A percentile compares a stretch with the other conserved stretches of the same genome.
phyloP scores from a whole-genome alignment of 2,113 vertebrate genomes.

The Prietella phreatophila region DNA sequence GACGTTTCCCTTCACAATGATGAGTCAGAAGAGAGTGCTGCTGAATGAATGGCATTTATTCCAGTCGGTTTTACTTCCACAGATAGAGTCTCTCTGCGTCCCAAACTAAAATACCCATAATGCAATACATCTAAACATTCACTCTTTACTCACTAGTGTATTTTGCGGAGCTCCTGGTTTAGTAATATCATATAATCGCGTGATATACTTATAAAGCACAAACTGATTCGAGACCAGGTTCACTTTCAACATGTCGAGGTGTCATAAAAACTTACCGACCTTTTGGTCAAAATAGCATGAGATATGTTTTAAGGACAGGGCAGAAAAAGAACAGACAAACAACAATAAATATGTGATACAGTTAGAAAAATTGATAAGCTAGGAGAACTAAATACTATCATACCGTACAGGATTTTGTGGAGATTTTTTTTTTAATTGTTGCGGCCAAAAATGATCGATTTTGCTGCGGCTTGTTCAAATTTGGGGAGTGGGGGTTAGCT shows the following conservation, averaged over 20 bases:
- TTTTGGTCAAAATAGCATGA: no score
- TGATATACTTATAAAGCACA: neutral
- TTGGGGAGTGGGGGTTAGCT: no score
- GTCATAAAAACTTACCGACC: no score
- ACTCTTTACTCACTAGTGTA: neutral
- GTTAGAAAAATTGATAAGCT: neutral
- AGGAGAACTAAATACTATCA: neutral
- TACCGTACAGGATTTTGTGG: no score
- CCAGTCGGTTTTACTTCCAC: neutral
- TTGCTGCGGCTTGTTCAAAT: no score
- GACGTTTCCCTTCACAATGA: neutral
- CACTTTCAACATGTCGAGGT: no score
- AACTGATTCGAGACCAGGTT: neutral
- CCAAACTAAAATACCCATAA: neutral
- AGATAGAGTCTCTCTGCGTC: neutral
- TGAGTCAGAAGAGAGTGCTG: conserved; percentile 2
- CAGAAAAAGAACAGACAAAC: neutral
- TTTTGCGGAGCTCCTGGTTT: neutral
- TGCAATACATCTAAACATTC: neutral
- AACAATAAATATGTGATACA: neutral
- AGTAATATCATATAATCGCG: neutral
- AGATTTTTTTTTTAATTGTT: no score
- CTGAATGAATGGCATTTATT: neutral
- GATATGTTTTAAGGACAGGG: no score
- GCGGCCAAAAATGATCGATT: no score